Evolutionary conservation across 2,113 vertebrate species (phyloP).

Genomic region (Pholis gunnellus): DNA sequence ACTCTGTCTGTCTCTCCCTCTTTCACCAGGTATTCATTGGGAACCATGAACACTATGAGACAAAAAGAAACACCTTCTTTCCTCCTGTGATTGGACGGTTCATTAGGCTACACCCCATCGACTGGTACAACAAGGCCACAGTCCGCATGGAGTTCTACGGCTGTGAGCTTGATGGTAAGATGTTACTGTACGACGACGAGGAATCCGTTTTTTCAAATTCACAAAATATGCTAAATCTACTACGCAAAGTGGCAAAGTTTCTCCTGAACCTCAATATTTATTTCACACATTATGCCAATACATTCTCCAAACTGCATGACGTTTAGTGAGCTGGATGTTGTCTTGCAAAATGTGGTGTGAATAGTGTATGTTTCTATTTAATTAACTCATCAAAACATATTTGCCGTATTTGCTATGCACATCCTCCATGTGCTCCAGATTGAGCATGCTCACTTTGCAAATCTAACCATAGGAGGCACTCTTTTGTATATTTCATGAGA

Average conservation of each 20-base stretch:
- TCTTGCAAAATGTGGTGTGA: not conserved
- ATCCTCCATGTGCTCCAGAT: not conserved
- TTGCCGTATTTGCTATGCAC: not conserved
- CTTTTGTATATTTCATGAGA: not conserved
- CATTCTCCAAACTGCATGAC: too few species aligned
- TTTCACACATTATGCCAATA: not conserved
- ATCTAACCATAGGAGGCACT: not conserved
- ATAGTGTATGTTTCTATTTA: not conserved
- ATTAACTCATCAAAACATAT: not conserved
- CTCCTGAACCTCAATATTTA: not conserved
- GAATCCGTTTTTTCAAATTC: not conserved
- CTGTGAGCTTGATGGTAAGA: conserved; percentile 92
- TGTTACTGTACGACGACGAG: not conserved
- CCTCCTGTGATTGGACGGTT: conserved; percentile 92
- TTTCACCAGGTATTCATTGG: conserved; percentile 87
- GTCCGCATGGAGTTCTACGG: conserved; percentile 94
- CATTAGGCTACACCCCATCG: conserved; percentile 87
- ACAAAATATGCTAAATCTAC: not conserved
- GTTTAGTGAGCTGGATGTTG: not conserved
- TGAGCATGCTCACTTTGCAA: not conserved
- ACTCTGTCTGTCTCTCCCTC: not conserved
- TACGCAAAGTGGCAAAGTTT: not conserved
- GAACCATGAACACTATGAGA: conserved; percentile 83
- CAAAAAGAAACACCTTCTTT: conserved; percentile 88
- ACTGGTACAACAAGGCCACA: conserved; percentile 85